Base-by-base conservation (phyloP, 2,113 vertebrate genomes). In the Athene noctua region DNA sequence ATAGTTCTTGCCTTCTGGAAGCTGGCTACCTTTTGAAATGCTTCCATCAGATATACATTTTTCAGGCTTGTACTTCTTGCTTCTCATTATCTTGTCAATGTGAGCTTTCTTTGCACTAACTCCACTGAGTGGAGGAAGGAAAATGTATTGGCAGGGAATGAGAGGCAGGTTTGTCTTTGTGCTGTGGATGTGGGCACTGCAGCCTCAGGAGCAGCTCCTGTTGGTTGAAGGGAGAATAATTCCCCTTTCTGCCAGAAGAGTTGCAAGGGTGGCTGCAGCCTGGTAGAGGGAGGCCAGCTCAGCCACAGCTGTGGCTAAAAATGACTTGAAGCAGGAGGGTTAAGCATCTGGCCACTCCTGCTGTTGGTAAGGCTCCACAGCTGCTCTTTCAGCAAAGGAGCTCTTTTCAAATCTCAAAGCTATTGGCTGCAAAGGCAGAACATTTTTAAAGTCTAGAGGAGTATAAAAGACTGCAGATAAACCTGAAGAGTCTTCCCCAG, bases 1-100 rank as follows among this genome's bases (percentile, higher is more conserved):
- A 63, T 32, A 49, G 61, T 49, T 66, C 42, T 80, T 93, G 62
- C 52, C 40, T 93, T 94, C 93, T 96, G 78, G 62, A 94, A 96
- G 57, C 38, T n/a, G 42, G 63, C 66, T 94, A 78, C 29, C 62
- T 95, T 96, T 92, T 65, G n/a, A 95, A 85, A 82, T 14, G 52
- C 52, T 95, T 42, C 44, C 66, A 78, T 92, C 73, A 94, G 81
- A 81, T 34, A 34, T 52, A 26, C 16, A 30, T 86, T 75, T 59
- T 59, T 73, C 84, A 59, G 30, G 10, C 75, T 90, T 63, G 46
- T 83, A n/a, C 57, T 65, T 84, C 79, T 82, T 94, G 59, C 36
- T 92, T 57, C 61, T 86, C 82, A 55, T 94, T 94, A 59, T 82
- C 87, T 65, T 78, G 54, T 82, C 79, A 67, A 61, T 36, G 52